Conservation (phyloP, 2,797 vertebrate genomes). For the Lepilemur ruficaudatus region DNA sequence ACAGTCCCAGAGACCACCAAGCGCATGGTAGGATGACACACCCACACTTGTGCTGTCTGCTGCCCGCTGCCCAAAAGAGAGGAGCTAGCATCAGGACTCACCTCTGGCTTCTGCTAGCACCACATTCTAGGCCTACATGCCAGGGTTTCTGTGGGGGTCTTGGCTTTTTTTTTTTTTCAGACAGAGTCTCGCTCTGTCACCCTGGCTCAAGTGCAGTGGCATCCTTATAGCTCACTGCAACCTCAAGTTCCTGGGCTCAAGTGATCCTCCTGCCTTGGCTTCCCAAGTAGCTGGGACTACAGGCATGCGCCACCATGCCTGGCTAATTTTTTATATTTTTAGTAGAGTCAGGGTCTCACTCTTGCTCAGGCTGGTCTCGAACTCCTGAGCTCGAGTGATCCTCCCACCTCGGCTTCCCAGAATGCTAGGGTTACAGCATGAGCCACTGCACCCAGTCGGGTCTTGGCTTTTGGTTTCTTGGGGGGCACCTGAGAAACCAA, state of each 20-base stretch:
- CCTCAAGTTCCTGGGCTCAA: background rate
- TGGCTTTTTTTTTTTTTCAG: background rate
- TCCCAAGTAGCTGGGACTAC: background rate
- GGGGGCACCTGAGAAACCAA: background rate
- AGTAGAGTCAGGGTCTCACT: background rate
- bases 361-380: background rate
- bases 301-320: background rate
- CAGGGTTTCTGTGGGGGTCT: background rate
- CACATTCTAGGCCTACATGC: background rate
- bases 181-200: background rate
- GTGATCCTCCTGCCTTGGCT: background rate
- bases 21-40: background rate
- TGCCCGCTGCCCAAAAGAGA: background rate
- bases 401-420: background rate
- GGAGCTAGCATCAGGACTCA: background rate
- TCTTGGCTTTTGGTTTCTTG: background rate
- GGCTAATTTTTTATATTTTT: background rate
- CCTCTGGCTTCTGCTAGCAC: background rate
- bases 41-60: background rate
- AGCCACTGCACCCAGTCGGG: background rate
- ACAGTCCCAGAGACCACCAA: background rate
- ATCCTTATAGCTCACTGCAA: background rate
- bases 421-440: background rate
- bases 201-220: background rate
- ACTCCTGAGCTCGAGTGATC: background rate